Conservation (phyloP, 2,888 invertebrate species). For the Chymomyza caudatula region DNA sequence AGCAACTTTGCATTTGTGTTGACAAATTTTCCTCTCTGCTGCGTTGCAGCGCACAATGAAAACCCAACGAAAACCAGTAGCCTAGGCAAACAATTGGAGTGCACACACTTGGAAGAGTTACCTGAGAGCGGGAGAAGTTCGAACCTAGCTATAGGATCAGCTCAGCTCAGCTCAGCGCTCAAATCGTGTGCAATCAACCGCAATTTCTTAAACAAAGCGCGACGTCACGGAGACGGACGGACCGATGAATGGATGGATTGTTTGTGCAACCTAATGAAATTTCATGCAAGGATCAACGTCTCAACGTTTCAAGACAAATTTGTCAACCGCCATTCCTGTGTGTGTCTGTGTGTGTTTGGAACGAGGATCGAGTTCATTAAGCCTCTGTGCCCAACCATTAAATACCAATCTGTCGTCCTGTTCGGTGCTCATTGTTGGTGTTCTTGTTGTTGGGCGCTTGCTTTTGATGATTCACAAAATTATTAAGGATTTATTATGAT, state of each 20-base stretch:
- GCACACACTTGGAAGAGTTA: conserved; percentile 58
- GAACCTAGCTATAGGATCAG: conserved; percentile 6
- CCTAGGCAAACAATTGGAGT: conserved; percentile 41
- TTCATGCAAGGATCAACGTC: conserved; percentile 55
- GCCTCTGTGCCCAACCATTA: conserved; percentile 60
- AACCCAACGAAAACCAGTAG: conserved; percentile 7
- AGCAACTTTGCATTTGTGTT: conserved; percentile 28
- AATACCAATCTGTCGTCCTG: conserved; percentile 66
- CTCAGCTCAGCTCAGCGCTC: conserved; percentile 27
- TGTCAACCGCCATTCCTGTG: conserved; percentile 64
- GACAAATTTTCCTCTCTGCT: conserved; percentile 56
- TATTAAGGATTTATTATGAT: conserved; percentile 78
- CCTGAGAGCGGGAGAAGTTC: conserved; percentile 2
- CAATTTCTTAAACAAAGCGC: conserved; percentile 60
- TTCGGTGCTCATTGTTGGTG: background rate
- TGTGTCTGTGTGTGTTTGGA: too few species aligned
- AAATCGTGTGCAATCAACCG: conserved; percentile 74
- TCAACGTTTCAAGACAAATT: conserved; percentile 50
- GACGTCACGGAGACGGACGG: conserved; percentile 11
- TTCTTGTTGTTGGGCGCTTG: conserved; percentile 48
- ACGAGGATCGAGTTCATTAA: conserved; percentile 69
- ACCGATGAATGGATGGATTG: conserved; percentile 47
- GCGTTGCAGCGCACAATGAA: conserved; percentile 15
- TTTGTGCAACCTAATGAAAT: conserved; percentile 71
- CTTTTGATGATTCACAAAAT: conserved; percentile 75